Percentiles rank a stretch among this genome's conserved stretches.
These are phyloP conservation scores for Periphyllus acericola DNA, from an alignment of 2,888 invertebrate genomes.

Conservation along the genomic window DNA sequence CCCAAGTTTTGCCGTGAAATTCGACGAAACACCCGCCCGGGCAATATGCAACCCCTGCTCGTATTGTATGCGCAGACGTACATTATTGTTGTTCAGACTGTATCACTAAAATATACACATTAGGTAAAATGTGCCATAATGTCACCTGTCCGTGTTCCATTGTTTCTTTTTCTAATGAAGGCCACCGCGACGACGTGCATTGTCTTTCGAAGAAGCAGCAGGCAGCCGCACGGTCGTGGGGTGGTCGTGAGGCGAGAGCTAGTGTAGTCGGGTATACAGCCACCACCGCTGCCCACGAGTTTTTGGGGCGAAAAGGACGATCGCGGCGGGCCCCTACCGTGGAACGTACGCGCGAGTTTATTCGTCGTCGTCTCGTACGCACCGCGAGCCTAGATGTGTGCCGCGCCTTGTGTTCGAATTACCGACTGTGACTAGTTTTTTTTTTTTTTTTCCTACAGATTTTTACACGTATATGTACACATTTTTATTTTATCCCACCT, in stretches of 20 bases:
- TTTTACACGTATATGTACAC: neutral
- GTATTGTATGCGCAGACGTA: no score
- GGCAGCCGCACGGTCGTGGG: no score
- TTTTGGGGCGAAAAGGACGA: slow-evolving; percentile 29
- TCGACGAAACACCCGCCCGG: no score
- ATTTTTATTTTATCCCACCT: slow-evolving; percentile 7
- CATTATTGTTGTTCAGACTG: no score
- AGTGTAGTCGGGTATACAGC: neutral
- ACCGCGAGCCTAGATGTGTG: slow-evolving; percentile 14
- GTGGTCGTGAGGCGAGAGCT: no score
- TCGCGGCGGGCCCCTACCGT: neutral
- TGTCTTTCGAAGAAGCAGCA: neutral
- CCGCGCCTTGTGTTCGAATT: slow-evolving; percentile 57
- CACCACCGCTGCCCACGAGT: neutral
- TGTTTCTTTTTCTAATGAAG: neutral
- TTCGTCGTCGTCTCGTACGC: no score
- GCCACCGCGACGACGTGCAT: neutral
- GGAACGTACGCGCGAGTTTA: neutral
- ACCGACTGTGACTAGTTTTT: slow-evolving; percentile 51
- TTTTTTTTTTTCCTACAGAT: neutral
- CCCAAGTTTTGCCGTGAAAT: no score
- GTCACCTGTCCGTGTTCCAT: neutral
- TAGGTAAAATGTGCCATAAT: neutral
- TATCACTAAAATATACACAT: no score
- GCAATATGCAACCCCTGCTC: no score